Conservation (phyloP, 2,797 vertebrate genomes). For the Varecia variegata region DNA sequence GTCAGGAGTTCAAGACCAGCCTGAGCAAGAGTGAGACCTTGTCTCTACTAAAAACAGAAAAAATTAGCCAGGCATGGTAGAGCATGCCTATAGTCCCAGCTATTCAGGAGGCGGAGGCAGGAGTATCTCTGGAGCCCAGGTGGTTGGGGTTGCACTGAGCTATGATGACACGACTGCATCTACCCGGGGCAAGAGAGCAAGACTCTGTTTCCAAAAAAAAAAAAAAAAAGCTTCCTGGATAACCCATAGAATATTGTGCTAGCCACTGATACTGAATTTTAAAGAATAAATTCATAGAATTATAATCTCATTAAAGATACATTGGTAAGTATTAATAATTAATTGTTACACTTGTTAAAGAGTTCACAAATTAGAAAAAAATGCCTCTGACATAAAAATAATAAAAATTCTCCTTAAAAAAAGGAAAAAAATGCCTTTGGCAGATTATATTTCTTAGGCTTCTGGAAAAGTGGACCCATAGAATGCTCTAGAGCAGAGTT, state of each 20-base stretch:
- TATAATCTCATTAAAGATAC: neutral
- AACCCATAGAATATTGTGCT: neutral
- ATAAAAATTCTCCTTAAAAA: neutral
- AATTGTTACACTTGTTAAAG: neutral
- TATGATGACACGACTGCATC: neutral
- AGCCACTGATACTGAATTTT: neutral
- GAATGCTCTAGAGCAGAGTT: neutral
- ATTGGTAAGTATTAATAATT: neutral
- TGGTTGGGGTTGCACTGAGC: neutral
- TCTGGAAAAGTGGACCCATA: neutral
- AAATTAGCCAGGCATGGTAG: neutral
- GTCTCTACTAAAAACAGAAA: neutral
- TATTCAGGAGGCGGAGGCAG: neutral
- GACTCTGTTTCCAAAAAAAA: no score
- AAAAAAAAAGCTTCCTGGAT: neutral
- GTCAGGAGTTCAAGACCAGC: neutral
- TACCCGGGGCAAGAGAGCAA: neutral
- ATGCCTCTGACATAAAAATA: neutral
- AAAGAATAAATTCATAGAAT: conserved; percentile 4
- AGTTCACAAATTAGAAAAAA: neutral
- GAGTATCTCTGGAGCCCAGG: neutral
- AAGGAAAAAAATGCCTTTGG: neutral
- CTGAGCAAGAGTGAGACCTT: neutral
- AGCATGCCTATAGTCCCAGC: neutral
- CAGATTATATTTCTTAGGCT: neutral